A percentile compares a stretch with the other conserved stretches of the same genome.
phyloP scores from a whole-genome alignment of 2,888 invertebrate species.

The Erpobdella octoculata region DNA sequence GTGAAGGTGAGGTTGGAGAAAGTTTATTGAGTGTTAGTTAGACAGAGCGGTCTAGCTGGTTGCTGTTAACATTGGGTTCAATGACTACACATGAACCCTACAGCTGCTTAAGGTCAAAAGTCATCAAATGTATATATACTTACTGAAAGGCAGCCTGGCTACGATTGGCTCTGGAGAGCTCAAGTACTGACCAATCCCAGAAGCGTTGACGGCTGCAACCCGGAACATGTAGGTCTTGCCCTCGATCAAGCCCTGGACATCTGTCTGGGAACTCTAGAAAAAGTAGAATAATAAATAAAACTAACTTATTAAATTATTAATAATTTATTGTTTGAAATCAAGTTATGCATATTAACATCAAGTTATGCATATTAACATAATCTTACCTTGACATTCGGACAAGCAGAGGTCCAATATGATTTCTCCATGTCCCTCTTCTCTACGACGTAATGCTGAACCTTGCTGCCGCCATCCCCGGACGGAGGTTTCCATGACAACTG shows the following conservation, averaged over 20 bases:
- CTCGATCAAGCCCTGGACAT: slow-evolving; percentile 15
- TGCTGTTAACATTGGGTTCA: background rate
- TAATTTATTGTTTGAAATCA: background rate
- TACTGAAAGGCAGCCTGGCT: slow-evolving; percentile 12
- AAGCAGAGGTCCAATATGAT: slow-evolving; percentile 17
- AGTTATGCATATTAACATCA: background rate
- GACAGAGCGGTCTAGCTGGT: background rate
- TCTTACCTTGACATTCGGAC: slow-evolving; percentile 1
- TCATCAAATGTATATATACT: background rate
- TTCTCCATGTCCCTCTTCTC: slow-evolving; percentile 17
- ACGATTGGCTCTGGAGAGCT: background rate
- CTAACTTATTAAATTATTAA: background rate
- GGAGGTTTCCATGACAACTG: slow-evolving; percentile 16
- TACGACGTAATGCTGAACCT: slow-evolving; percentile 19
- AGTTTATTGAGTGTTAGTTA: background rate
- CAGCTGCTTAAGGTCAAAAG: background rate
- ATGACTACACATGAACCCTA: background rate
- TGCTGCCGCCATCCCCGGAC: background rate
- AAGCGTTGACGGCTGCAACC: slow-evolving; percentile 22
- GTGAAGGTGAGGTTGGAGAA: too few relatives aligned
- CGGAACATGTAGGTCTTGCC: slow-evolving; percentile 18
- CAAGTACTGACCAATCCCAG: slow-evolving; percentile 10
- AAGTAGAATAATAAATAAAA: background rate
- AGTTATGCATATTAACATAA: background rate
- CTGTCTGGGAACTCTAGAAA: background rate